Evolutionary conservation across 2,797 vertebrate species (phyloP).

Genomic region (Podarcis lilfordi): DNA sequence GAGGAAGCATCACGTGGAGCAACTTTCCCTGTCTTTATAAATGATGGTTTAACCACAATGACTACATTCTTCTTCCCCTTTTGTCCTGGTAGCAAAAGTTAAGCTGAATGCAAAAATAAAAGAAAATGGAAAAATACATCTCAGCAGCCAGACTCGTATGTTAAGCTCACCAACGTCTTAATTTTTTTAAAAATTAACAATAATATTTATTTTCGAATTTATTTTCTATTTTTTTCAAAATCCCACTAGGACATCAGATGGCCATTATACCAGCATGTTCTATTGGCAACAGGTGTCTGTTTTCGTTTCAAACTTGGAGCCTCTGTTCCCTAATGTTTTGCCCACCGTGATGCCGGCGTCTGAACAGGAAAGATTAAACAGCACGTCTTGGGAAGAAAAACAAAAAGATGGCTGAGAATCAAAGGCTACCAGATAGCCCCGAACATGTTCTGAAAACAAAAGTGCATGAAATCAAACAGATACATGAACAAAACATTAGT

Average conservation of each 20-base stretch:
- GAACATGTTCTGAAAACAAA: slow-evolving; percentile 24
- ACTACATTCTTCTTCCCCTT: slow-evolving; percentile 60
- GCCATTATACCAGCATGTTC: slow-evolving; percentile 7
- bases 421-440: slow-evolving; percentile 26
- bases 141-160: slow-evolving; percentile 54
- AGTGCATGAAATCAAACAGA: slow-evolving; percentile 30
- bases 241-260: neutral
- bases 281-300: slow-evolving; percentile 22
- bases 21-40: slow-evolving; percentile 60
- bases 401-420: slow-evolving; percentile 19
- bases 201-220: too few species aligned
- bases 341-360: slow-evolving; percentile 16
- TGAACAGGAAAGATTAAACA: slow-evolving; percentile 28
- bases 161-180: slow-evolving; percentile 36
- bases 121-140: slow-evolving; percentile 3
- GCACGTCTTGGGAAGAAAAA: slow-evolving; percentile 25
- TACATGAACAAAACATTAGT: slow-evolving; percentile 21
- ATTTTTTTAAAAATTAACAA: slow-evolving; percentile 33
- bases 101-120: slow-evolving; percentile 5
- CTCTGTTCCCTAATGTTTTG: slow-evolving; percentile 22
- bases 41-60: slow-evolving; percentile 66
- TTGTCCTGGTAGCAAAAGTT: slow-evolving; percentile 65
- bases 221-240: neutral
- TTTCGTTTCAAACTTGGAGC: slow-evolving; percentile 32
- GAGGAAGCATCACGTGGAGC: slow-evolving; percentile 59